Evolutionary conservation across 2,888 invertebrate species (phyloP), one percentile per base, ranked within the genome.

Genomic region (Erynnis tages): DNA sequence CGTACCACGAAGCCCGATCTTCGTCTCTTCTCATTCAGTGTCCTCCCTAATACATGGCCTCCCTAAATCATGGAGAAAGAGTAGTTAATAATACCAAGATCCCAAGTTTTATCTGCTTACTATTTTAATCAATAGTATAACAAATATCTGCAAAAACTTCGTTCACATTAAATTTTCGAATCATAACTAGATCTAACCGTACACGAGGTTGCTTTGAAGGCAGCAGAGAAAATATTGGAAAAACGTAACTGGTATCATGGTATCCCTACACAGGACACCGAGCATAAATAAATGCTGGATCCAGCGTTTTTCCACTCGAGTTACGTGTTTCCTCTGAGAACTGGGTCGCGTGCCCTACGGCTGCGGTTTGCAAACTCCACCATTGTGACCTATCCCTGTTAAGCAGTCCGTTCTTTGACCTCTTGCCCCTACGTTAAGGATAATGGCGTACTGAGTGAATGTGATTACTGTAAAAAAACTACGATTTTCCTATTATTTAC

Each of bases 341-440:
- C 43, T 50, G 43, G 50, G 50, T 50, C 50, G 50, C 34, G 41
- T 27, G 43, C 43, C 27, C 37, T 19, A 32, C 11, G 11, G 14
- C 21, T 50, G 50, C 17, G 50, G 50, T 50, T 50, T 50, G 43
- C 43, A 50, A 43, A 50, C 43, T 43, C 50, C 43, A 27, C 43
- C 41, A 34, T 34, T 37, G 47, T 38, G 19, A 50, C 34, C 35
- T 43, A 35, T 43, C 41, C 41, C 23, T 41, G 27, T 34, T 10
- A 47, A 50, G 43, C 50, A 27, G 34, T 50, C 27, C 41, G 29
- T 37, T 4, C 43, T 50, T 50, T 43, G 29, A 50, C 27, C 50
- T 43, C 34, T n/a, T 17, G 35, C 27, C 40, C 43, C 29, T 34
- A 3, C 10, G 23, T 27, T 13, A 27, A 32, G 25, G 6, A 41